Percentiles rank a stretch among this genome's conserved stretches.
phyloP scores from a whole-genome alignment of 35 echinoderm and acorn worm species.

The Nesometra sesokonis region DNA sequence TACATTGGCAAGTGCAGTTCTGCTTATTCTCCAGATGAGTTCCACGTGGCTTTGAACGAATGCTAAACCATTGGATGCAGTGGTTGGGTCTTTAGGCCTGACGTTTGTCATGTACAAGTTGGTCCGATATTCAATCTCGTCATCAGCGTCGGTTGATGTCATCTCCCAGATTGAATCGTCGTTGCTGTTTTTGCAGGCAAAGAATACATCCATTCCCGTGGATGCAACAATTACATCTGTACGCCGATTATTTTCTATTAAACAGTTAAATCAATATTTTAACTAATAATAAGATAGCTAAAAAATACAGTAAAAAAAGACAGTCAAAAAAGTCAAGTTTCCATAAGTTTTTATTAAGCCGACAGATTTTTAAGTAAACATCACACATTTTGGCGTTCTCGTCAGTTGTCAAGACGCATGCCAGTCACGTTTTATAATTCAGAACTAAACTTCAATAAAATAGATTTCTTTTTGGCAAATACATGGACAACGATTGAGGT shows the following conservation, averaged over 20 bases:
- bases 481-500: too few relatives aligned
- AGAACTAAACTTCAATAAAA: too few relatives aligned
- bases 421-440: too few relatives aligned
- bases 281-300: too few relatives aligned
- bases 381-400: too few relatives aligned
- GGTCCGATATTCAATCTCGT: constrained; percentile 68
- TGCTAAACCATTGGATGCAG: constrained; percentile 18
- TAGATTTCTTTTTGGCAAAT: too few relatives aligned
- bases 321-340: too few relatives aligned
- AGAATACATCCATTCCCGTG: constrained; percentile 22
- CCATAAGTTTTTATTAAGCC: too few relatives aligned
- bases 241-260: background rate
- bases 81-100: constrained; percentile 37
- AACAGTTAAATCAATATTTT: background rate
- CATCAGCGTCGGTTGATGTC: constrained; percentile 10
- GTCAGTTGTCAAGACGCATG: too few relatives aligned
- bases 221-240: background rate
- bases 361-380: too few relatives aligned
- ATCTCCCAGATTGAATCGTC: constrained; percentile 21
- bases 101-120: constrained; percentile 70
- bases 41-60: constrained; percentile 66
- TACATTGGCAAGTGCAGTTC: constrained; percentile 47
- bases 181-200: constrained; percentile 45
- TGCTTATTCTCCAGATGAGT: constrained; percentile 67
- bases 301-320: too few relatives aligned